Conservation (phyloP, 2,113 vertebrate species). For the Ranitomeya variabilis region DNA sequence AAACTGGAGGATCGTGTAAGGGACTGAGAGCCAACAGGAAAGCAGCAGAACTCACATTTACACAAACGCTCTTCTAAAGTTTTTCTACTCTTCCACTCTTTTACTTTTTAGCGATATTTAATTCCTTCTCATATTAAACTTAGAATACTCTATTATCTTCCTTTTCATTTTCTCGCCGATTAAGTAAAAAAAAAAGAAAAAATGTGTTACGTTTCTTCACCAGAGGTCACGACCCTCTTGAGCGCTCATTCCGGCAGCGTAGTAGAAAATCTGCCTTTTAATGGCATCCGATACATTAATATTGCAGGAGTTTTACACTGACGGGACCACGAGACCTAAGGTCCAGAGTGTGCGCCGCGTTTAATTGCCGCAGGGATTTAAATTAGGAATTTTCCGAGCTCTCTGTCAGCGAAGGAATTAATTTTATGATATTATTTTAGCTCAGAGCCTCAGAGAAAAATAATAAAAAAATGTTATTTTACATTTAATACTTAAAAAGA, state of each 20-base stretch:
- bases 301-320: slow-evolving; percentile 1
- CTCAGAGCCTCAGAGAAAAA: neutral
- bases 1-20: too few relatives aligned
- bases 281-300: slow-evolving; percentile 18
- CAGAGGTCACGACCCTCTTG: neutral
- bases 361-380: slow-evolving; percentile 48
- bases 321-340: neutral
- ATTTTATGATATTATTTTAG: slow-evolving; percentile 9
- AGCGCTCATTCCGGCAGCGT: neutral
- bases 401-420: slow-evolving; percentile 7
- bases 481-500: neutral
- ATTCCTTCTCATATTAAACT: neutral
- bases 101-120: neutral
- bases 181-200: slow-evolving; percentile 6
- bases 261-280: slow-evolving; percentile 13
- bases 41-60: neutral
- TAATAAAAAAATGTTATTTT: neutral
- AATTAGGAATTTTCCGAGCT: slow-evolving; percentile 25
- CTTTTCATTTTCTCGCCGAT: slow-evolving; percentile 34
- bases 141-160: neutral
- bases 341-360: slow-evolving; percentile 20
- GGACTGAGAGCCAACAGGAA: neutral
- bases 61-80: neutral
- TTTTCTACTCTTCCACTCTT: neutral
- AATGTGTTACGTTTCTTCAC: neutral